phyloP scores from a whole-genome alignment of 2,888 invertebrate species.

The Campoplex capitator region DNA sequence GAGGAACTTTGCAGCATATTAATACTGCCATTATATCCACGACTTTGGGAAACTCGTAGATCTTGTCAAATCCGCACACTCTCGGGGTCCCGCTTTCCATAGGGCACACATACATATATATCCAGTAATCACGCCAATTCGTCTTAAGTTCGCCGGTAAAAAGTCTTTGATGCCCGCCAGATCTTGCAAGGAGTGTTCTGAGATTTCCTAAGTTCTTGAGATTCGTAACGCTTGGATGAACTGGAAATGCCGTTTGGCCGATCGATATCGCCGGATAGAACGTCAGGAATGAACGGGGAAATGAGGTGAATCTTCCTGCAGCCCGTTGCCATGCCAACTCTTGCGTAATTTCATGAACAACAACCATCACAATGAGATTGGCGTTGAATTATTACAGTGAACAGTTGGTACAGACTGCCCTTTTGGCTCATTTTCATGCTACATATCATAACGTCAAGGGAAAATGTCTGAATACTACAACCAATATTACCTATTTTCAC shows the following conservation, averaged over 20 bases:
- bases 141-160: conserved; percentile 33
- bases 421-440: background rate
- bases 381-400: background rate
- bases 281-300: conserved; percentile 43
- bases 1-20: conserved; percentile 28
- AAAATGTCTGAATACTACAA: background rate
- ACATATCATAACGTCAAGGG: background rate
- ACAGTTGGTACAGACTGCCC: background rate
- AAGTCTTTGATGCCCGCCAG: conserved; percentile 40
- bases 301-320: conserved; percentile 62
- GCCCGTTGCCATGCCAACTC: conserved; percentile 34
- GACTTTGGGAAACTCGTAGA: conserved; percentile 48
- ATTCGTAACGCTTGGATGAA: conserved; percentile 49
- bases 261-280: conserved; percentile 28
- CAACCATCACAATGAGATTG: background rate
- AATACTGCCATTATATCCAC: conserved; percentile 40
- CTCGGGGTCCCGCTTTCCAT: conserved; percentile 23
- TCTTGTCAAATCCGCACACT: conserved; percentile 37
- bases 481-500: background rate
- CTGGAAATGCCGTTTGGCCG: conserved; percentile 51
- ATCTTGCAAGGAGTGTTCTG: conserved; percentile 13
- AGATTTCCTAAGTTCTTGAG: conserved; percentile 47
- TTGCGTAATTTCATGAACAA: background rate
- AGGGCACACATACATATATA: conserved; percentile 7
- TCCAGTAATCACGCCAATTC: conserved; percentile 22